Conservation (phyloP, 2,888 invertebrate species). For the Tineola bisselliella region DNA sequence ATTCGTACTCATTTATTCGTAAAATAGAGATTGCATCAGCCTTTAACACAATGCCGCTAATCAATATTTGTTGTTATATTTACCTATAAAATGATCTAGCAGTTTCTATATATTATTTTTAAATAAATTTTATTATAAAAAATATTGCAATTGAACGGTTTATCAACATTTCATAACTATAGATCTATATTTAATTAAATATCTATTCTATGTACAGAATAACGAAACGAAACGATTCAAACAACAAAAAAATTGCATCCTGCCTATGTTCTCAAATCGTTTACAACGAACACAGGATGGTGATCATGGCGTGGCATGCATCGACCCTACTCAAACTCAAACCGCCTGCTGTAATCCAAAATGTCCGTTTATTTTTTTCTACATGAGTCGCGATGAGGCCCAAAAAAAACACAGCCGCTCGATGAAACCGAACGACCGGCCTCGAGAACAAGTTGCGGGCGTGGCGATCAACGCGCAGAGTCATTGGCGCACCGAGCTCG, state of each 20-base stretch:
- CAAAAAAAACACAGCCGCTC: constrained; percentile 33
- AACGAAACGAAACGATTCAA: not conserved
- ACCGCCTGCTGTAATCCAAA: constrained; percentile 48
- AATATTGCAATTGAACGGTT: too few relatives aligned
- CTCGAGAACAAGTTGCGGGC: constrained; percentile 44
- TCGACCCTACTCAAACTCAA: constrained; percentile 40
- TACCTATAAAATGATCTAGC: too few relatives aligned
- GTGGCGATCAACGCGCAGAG: constrained; percentile 35
- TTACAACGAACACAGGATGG: not conserved
- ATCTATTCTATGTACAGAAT: too few relatives aligned
- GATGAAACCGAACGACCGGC: constrained; percentile 37
- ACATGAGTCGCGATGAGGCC: constrained; percentile 40
- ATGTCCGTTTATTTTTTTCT: constrained; percentile 65
- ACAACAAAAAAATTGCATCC: not conserved
- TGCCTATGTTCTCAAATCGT: not conserved
- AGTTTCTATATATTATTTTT: too few relatives aligned
- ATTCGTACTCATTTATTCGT: too few relatives aligned
- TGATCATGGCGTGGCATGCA: constrained; percentile 37
- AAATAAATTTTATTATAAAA: too few relatives aligned
- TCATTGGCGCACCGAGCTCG: constrained; percentile 40
- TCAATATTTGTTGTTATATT: too few relatives aligned
- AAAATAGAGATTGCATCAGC: too few relatives aligned
- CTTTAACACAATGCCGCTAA: too few relatives aligned
- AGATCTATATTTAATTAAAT: not conserved
- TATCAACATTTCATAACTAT: too few relatives aligned